These are phyloP conservation scores for Orthonyx spaldingii DNA, from an alignment of 2,113 vertebrate genomes.

Conservation along the genomic window DNA sequence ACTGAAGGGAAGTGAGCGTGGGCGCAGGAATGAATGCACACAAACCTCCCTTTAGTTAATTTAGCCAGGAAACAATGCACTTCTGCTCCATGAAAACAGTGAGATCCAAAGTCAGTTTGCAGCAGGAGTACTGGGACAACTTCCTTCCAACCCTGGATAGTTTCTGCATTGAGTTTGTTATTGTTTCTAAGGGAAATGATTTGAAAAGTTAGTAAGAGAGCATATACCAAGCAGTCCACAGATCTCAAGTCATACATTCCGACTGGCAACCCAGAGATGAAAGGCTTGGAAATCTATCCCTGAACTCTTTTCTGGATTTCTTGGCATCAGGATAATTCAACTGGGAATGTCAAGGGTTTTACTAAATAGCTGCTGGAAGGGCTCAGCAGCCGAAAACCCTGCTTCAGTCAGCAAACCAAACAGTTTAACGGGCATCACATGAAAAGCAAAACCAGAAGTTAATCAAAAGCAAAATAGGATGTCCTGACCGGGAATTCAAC, in stretches of 20 bases:
- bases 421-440: not conserved
- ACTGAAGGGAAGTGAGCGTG: not conserved
- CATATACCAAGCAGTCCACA: not conserved
- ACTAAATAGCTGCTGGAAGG: not conserved
- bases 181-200: not conserved
- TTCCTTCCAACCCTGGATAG: not conserved
- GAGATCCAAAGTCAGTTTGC: not conserved
- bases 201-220: not conserved
- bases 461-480: not conserved
- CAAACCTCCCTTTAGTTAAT: not conserved
- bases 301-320: not conserved
- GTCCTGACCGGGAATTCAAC: not conserved
- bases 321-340: not conserved
- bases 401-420: not conserved
- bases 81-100: not conserved
- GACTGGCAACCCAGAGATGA: not conserved
- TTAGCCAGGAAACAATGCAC: not conserved
- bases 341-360: not conserved
- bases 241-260: not conserved
- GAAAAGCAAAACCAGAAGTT: conserved; percentile 10
- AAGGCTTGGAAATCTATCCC: not conserved
- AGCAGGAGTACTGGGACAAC: not conserved
- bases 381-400: not conserved
- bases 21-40: not conserved
- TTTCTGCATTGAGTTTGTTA: not conserved